Base-by-base conservation (phyloP, 2,888 invertebrate species). In the Tachina fera region DNA sequence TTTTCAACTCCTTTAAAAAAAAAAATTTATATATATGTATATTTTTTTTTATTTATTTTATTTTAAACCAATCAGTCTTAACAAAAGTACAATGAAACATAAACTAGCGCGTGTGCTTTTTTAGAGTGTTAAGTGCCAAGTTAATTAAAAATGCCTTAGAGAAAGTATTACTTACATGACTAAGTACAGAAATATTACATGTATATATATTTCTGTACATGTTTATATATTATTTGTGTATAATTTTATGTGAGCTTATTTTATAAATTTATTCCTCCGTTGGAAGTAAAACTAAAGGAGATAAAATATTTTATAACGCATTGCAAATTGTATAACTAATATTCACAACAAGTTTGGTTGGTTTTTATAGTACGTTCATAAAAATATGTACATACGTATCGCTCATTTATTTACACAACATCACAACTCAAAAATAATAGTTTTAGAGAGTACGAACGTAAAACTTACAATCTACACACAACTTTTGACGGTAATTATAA, bases 91-190 rank as follows among this genome's bases (percentile, higher is more conserved):
- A 61, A 61, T 16, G 19, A 43, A 43, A 61, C 43, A 11, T 61
- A 16, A 43, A 10, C 11, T 61, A 16, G 8, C 6, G 31, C 8
- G 43, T 58, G 41, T 58, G 53, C 9, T n/a, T 9, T 39, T 14
- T 13, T 45, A 6, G 11, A 58, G 47, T 39, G 67, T 65, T 75
- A 47, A 41, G 16, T 61, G 43, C 61, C 41, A 43, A 79, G 84
- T 79, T 80, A 80, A 76, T 84, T 80, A 84, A 80, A 84, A 84
- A 80, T 84, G 67, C 79, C 71, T 80, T 76, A 13, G 58, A 84
- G 39, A 61, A 43, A 43, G 41, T 60, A 14, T 31, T 67, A 45
- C 56, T 58, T 60, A 47, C 6, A 51, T 51, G 8, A 11, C n/a
- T 19, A 39, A 39, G 39, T 43, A 70, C 70, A 72, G 74, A 84